Conservation (phyloP, 2,888 invertebrate genomes). For the Tiliacea aurago region DNA sequence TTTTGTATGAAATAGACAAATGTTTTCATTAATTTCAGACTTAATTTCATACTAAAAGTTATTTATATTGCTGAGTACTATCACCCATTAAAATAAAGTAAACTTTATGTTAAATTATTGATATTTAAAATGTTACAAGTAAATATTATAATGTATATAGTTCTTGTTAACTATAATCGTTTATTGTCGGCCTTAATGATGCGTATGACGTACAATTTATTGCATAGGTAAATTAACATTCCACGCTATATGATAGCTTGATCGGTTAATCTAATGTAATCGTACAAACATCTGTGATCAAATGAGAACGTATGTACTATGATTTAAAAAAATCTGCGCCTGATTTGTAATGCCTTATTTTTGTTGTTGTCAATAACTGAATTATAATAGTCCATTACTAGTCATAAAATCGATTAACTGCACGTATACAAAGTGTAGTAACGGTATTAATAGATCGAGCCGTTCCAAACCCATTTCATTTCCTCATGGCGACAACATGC, state of each 20-base stretch:
- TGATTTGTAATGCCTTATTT: constrained; percentile 4
- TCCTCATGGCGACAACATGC: not conserved
- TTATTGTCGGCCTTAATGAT: constrained; percentile 18
- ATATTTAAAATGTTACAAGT: constrained; percentile 10
- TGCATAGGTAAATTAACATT: constrained; percentile 46
- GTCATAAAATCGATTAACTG: not conserved
- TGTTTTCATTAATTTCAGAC: no score
- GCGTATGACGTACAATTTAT: constrained; percentile 49
- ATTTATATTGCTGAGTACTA: constrained; percentile 2
- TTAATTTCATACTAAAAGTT: not conserved
- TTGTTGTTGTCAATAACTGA: not conserved
- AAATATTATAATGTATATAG: constrained; percentile 5
- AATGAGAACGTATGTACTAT: constrained; percentile 13
- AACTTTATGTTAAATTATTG: not conserved
- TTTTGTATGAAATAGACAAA: not conserved
- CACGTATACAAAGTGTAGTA: not conserved
- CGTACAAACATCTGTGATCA: constrained; percentile 46
- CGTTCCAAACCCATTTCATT: not conserved
- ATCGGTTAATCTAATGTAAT: constrained; percentile 27
- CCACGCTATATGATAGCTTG: constrained; percentile 58
- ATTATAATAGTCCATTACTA: not conserved
- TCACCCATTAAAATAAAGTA: not conserved
- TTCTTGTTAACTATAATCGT: constrained; percentile 3
- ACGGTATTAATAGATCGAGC: not conserved
- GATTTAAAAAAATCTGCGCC: not conserved